Conservation (phyloP, 1,140 invertebrate species). For the Idris sp. region DNA sequence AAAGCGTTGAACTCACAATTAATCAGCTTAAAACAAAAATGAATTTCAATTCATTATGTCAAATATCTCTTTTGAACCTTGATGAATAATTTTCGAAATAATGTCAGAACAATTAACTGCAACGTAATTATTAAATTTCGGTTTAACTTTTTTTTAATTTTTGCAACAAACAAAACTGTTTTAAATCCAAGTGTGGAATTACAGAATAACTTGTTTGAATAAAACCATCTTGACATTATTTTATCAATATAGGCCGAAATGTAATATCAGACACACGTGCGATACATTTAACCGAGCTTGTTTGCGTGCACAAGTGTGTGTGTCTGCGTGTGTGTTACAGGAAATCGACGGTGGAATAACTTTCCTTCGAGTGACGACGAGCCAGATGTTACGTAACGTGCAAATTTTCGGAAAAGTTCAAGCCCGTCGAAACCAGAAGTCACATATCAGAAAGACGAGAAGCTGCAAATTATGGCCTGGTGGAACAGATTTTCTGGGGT, state of each 20-base stretch:
- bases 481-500: constrained; percentile 57
- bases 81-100: no score
- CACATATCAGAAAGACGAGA: constrained; percentile 43
- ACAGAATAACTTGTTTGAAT: background rate
- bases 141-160: no score
- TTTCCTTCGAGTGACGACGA: constrained; percentile 53
- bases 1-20: constrained; percentile 10
- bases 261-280: constrained; percentile 26
- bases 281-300: constrained; percentile 28
- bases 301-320: constrained; percentile 9
- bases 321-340: constrained; percentile 21
- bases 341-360: constrained; percentile 58
- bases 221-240: constrained; percentile 30
- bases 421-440: constrained; percentile 60
- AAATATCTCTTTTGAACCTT: background rate
- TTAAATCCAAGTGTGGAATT: no score
- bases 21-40: constrained; percentile 15
- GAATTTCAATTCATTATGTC: constrained; percentile 6
- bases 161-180: no score
- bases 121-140: no score
- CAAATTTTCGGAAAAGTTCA: constrained; percentile 56
- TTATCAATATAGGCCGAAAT: constrained; percentile 31
- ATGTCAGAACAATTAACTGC: no score
- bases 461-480: constrained; percentile 44
- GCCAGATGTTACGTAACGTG: constrained; percentile 60